Evolutionary conservation across 2,113 vertebrate species (phyloP), one percentile per base, ranked within the genome.

Genomic region (Monopterus albus): DNA sequence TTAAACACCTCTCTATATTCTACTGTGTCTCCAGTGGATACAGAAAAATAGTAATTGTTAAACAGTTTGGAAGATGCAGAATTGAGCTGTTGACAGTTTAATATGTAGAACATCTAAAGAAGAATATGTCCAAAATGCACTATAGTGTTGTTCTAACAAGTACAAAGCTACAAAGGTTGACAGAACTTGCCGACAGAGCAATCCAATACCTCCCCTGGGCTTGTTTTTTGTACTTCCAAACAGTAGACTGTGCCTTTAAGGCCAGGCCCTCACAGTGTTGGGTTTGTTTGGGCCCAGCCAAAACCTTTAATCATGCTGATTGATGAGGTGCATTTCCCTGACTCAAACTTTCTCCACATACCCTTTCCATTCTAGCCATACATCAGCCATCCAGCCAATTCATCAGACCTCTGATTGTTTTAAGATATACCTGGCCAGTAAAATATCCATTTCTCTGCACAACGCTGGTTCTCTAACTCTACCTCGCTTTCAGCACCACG

Each of bases 311-410:
- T 90, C 84, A 91, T 55, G 56, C 84, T 88, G 82, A 91, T 90
- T 88, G 88, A 91, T 91, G 88, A 84, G 84, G 86, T 89, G 81
- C 82, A 88, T 86, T 90, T 84, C 79, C 87, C 87, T 86, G 83
- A 90, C 88, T 86, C 89, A 89, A 88, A 90, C 72, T 86, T 83
- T 87, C 76, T 84, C 78, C 78, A 87, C 87, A 88, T 81, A 79
- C 84, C 82, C 64, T 74, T 82, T 82, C 70, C 82, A 82, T 85
- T 75, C 66, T 56, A 75, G 79, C 89, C 64, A 86, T 88, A 84
- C 84, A 88, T 91, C 80, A 89, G 83, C 79, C 86, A 74, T 88
- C 65, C 51, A 57, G 75, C 71, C 87, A 77, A 88, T 88, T 89
- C 81, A 86, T 91, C 81, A 90, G 81, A 79, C 69, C 78, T 76